A percentile compares a stretch with the other conserved stretches of the same genome.
Evolutionary conservation across 2,113 vertebrate species (phyloP).

Genomic region (Dicaeum eximium): DNA sequence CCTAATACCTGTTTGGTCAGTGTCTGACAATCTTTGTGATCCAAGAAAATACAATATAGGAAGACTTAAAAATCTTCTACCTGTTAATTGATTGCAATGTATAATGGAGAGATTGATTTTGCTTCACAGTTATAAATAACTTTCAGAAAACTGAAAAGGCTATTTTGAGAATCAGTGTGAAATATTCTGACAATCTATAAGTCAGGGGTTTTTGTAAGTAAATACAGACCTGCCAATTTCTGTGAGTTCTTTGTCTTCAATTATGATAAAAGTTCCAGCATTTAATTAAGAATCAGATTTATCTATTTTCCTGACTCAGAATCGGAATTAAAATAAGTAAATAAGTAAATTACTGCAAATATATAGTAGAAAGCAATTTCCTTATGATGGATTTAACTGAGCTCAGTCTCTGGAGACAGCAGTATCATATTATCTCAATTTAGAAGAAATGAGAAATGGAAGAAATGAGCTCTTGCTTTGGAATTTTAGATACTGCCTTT

Average conservation of each 20-base stretch:
- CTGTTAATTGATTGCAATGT: neutral
- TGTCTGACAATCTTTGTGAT: neutral
- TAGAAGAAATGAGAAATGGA: neutral
- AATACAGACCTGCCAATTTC: neutral
- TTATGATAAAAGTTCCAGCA: neutral
- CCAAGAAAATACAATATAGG: neutral
- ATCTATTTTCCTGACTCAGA: neutral
- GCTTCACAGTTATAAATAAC: neutral
- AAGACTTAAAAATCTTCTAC: neutral
- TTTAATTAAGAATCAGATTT: neutral
- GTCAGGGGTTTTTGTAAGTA: neutral
- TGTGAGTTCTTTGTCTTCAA: accelerated
- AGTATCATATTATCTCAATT: neutral
- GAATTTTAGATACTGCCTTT: neutral
- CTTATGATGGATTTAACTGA: neutral
- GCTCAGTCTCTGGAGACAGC: neutral
- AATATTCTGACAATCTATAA: neutral
- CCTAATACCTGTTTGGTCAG: neutral
- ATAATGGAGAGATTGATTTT: neutral
- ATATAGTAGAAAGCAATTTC: neutral
- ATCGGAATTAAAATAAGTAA: neutral
- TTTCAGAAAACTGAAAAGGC: neutral
- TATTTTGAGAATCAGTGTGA: neutral
- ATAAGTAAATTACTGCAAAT: neutral
- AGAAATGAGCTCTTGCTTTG: neutral